These are phyloP conservation scores for Seladonia tumulorum DNA, from an alignment of 2,888 invertebrate species.

Conservation along the genomic window DNA sequence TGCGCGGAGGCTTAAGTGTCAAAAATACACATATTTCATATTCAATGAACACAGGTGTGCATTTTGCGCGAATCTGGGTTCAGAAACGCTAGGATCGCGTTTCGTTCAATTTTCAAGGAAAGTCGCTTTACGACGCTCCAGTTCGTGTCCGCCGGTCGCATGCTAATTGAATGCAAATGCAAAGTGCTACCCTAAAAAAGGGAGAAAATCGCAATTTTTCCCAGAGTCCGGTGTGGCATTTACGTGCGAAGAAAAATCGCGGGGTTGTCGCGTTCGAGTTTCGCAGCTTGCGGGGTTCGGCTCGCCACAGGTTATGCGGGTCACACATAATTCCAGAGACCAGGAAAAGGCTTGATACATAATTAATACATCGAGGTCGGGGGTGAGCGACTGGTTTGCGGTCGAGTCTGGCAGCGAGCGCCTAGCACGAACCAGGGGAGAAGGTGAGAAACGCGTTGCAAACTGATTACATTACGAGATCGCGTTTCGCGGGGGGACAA, in stretches of 20 bases:
- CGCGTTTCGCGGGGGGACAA: constrained; percentile 51
- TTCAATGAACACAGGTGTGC: not conserved
- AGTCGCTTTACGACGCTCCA: not conserved
- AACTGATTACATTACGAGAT: constrained; percentile 62
- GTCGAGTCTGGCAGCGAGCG: not conserved
- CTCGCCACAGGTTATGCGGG: constrained; percentile 19
- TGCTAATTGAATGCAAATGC: constrained; percentile 10
- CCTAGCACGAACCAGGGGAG: not conserved
- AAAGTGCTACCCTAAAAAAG: not conserved
- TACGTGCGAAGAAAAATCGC: not conserved
- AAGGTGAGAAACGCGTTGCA: constrained; percentile 51
- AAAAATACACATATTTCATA: not conserved
- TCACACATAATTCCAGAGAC: constrained; percentile 4
- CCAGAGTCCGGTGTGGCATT: not conserved
- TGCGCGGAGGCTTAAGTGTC: too few species aligned
- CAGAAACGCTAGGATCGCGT: not conserved
- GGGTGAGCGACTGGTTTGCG: constrained; percentile 28
- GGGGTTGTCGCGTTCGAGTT: not conserved
- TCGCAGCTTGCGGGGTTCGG: not conserved
- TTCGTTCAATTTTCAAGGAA: not conserved
- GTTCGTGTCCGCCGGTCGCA: not conserved
- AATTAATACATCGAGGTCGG: constrained; percentile 48
- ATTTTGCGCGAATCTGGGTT: not conserved
- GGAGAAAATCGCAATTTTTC: not conserved
- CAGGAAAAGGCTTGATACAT: constrained; percentile 33